Percentiles rank a stretch among this genome's conserved stretches.
phyloP scores from a whole-genome alignment of 1,140 invertebrate genomes.

The Habropoda laboriosa region DNA sequence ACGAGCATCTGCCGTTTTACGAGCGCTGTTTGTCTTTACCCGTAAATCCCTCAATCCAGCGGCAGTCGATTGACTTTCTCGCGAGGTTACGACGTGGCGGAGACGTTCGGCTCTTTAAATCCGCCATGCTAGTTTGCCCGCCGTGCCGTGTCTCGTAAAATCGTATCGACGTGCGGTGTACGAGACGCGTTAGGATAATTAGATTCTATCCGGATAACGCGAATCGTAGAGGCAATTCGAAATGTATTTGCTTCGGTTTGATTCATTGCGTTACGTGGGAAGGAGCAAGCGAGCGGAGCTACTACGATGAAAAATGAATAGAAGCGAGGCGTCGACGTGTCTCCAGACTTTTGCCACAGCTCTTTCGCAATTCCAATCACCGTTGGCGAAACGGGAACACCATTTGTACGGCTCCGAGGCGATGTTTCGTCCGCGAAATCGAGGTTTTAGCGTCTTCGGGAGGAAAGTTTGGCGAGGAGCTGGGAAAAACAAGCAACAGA shows the following conservation, averaged over 20 bases:
- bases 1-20: constrained; percentile 56
- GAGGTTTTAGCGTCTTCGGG: no score
- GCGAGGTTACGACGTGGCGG: constrained; percentile 57
- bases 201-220: neutral
- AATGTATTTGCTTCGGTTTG: no score
- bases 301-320: neutral
- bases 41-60: constrained; percentile 69
- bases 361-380: constrained; percentile 50
- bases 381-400: neutral
- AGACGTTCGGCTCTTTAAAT: constrained; percentile 19
- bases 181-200: neutral
- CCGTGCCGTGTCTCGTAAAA: no score
- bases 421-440: no score
- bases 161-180: neutral
- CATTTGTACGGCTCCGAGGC: no score
- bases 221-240: no score
- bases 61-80: constrained; percentile 68
- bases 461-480: no score
- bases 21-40: constrained; percentile 62
- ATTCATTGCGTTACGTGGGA: no score
- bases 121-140: neutral
- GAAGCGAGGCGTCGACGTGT: neutral
- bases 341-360: neutral
- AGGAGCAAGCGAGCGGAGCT: no score
- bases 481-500: no score